These are phyloP conservation scores for Branchinecta lindahli DNA, from an alignment of 1,140 invertebrate species.

Conservation along the genomic window DNA sequence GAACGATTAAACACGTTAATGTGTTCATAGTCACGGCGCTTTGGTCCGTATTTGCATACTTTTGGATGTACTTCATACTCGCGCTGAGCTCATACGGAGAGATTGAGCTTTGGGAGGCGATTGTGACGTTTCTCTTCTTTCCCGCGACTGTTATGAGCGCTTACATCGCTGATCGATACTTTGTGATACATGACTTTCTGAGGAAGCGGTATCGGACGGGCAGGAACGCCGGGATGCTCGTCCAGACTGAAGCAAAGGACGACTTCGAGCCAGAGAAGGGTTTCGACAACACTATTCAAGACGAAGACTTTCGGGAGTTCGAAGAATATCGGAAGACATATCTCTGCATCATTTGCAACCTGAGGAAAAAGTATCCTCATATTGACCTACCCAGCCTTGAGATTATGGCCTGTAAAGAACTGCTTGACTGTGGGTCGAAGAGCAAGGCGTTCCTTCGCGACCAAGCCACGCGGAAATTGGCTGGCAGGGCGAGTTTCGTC, in stretches of 20 bases:
- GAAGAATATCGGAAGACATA: constrained; percentile 85
- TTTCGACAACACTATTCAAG: constrained; percentile 45
- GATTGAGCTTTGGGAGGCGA: constrained; percentile 36
- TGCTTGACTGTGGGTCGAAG: constrained; percentile 82
- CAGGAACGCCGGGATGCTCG: constrained; percentile 63
- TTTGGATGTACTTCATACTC: constrained; percentile 35
- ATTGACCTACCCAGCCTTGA: constrained; percentile 72
- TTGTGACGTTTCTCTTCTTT: constrained; percentile 39
- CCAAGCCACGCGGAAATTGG: constrained; percentile 88
- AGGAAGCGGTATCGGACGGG: constrained; percentile 82
- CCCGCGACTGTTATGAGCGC: constrained; percentile 37
- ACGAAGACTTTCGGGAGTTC: constrained; percentile 61
- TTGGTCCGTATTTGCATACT: constrained; percentile 37
- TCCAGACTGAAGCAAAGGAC: constrained; percentile 56
- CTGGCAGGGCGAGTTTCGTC: constrained; percentile 81
- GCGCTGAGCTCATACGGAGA: constrained; percentile 28
- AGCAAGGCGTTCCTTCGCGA: constrained; percentile 93
- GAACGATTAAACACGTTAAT: constrained; percentile 18
- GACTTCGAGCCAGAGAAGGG: constrained; percentile 39
- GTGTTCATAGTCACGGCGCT: constrained; percentile 31
- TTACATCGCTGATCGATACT: constrained; percentile 33
- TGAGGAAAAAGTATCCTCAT: constrained; percentile 72
- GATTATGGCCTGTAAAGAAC: constrained; percentile 85
- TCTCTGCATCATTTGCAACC: constrained; percentile 70
- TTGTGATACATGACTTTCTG: constrained; percentile 75